These are phyloP conservation scores for Andrena flavipes DNA, from an alignment of 2,888 invertebrate species.

Conservation along the genomic window DNA sequence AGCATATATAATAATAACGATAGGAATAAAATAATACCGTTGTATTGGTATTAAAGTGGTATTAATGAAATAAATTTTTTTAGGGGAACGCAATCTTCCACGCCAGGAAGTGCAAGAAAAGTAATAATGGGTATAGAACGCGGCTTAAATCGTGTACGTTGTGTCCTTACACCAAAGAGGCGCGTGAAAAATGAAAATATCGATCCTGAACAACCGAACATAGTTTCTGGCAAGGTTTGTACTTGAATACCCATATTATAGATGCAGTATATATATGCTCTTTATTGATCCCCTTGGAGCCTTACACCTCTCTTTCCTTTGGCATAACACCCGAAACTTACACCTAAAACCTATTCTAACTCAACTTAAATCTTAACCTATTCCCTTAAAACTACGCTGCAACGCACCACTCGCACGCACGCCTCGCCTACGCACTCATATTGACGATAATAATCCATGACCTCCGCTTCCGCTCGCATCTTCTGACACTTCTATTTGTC, in stretches of 20 bases:
- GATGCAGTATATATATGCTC: background rate
- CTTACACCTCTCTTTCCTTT: too few species aligned
- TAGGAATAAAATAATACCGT: constrained; percentile 11
- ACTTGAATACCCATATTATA: background rate
- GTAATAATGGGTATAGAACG: constrained; percentile 90
- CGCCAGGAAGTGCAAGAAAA: constrained; percentile 87
- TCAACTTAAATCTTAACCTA: too few species aligned
- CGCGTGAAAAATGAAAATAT: constrained; percentile 80
- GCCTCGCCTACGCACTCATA: too few species aligned
- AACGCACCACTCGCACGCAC: too few species aligned
- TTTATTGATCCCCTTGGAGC: too few species aligned
- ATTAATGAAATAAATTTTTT: constrained; percentile 19
- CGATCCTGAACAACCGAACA: constrained; percentile 82
- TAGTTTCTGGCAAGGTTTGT: constrained; percentile 86
- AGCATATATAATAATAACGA: constrained; percentile 16
- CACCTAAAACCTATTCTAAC: too few species aligned
- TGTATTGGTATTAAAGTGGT: constrained; percentile 4
- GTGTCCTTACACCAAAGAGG: constrained; percentile 89
- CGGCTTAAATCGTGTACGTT: constrained; percentile 88
- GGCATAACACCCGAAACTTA: too few species aligned
- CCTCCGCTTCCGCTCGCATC: too few species aligned
- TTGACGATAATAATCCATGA: too few species aligned
- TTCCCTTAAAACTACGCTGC: too few species aligned
- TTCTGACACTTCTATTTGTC: too few species aligned
- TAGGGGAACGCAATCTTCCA: constrained; percentile 77